Evolutionary conservation across 2,797 vertebrate genomes (phyloP), one percentile per base, ranked within the genome.

Genomic region (Echeneis naucrates): DNA sequence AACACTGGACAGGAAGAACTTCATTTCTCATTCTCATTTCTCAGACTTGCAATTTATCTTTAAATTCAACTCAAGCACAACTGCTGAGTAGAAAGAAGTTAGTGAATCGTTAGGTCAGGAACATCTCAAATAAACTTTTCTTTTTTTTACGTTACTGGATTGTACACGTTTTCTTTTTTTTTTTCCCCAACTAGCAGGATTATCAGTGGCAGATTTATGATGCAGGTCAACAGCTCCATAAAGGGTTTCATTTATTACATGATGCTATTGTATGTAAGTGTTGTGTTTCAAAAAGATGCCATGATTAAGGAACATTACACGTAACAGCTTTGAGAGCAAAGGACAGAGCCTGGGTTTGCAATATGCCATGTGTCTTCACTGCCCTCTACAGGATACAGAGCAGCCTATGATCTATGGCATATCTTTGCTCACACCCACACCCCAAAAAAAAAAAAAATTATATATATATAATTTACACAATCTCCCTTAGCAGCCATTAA

Each of bases 371-470:
- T 92, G 93, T 91, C 94, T 92, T 92, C 92, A 94, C 93, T 95
- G 94, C 94, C 93, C 94, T 95, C 95, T 95, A 92, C 93, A 94
- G 95, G 88, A 85, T 69, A 63, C 82, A 86, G 70, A 73, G 26
- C 4, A 74, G 66, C 56, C 65, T 54, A 45, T 83, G 77, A 78
- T 82, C 72, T 72, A 26, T 71, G 62, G 53, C 71, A 23, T 60
- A 63, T 73, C 72, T 70, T 75, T 65, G 40, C 71, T 77, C 17
- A 60, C 48, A 45, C 51, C 14, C 48, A 3, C 19, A 42, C 45
- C 51, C 16, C n/a, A 48, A 17, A 40, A 40, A 40, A 8, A 69
- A n/a, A n/a, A n/a, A n/a, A n/a, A n/a, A n/a, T n/a, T n/a, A n/a
- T 40, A 14, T 38, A 14, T 40, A 65, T 35, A 69, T 16, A 42